Evolutionary conservation across 1,140 invertebrate genomes (phyloP), one percentile per base, ranked within the genome.

Genomic region (Neelides sp.): DNA sequence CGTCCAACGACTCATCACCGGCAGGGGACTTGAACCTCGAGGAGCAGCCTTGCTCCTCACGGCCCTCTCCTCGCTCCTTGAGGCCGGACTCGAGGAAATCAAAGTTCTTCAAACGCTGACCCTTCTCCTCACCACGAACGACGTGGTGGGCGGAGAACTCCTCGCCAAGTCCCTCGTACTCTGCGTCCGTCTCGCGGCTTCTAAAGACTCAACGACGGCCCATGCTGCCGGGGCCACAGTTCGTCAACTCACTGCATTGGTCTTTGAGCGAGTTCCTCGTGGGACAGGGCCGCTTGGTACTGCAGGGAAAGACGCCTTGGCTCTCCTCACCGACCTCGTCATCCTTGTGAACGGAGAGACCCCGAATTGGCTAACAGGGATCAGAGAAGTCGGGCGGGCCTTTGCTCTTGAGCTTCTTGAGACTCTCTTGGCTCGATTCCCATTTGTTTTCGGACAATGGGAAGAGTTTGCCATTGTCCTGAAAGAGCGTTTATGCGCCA

Each of bases 251-350:
- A 91, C 97, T n/a, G 89, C 88, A 35, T 71, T 91, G 36, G 90
- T 98, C 1, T 98, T 97, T 75, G 95, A 98, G 67, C 71, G 94
- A 49, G 90, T 94, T n/a, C n/a, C n/a, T n/a, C n/a, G n/a, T n/a
- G n/a, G n/a, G n/a, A n/a, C n/a, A n/a, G n/a, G n/a, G n/a, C n/a
- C n/a, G n/a, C n/a, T n/a, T n/a, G n/a, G n/a, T n/a, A n/a, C n/a
- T n/a, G n/a, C n/a, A n/a, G n/a, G n/a, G n/a, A n/a, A n/a, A n/a
- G n/a, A n/a, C n/a, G 28, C 45, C 8, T 47, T 35, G 12, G 34
- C 27, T 8, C 4, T 57, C 1, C 62, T 55, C 28, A 56, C 87
- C 80, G 94, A 98, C 72, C 77, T 98, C 55, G 91, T 96, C 39
- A 87, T 93, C 63, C 69, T 98, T 46, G 88, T 98, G 1, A 95